Evolutionary conservation across 2,797 vertebrate species (phyloP), one percentile per base, ranked within the genome.

Genomic region (Amblyraja radiata): DNA sequence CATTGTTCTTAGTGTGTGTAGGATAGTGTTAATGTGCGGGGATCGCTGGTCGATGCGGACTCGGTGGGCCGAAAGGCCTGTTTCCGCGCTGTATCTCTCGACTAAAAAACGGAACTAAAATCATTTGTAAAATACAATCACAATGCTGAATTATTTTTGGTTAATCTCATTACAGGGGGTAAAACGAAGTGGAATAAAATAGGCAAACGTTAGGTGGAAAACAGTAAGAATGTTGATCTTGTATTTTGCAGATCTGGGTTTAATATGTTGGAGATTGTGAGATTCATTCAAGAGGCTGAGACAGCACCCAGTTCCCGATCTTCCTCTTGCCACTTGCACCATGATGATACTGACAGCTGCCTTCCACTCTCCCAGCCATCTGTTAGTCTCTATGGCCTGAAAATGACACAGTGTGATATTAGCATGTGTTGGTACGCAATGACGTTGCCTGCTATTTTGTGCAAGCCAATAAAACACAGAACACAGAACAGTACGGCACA

Each of bases 401-500:
- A 88, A 88, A 88, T 88, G 84, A 88, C 84, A 86, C 83, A 88
- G 84, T 88, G 84, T 68, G 84, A 88, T 68, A 88, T 88, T 88
- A 88, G 63, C 61, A 36, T 88, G 84, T 32, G 84, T 88, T 88
- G 65, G 63, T 68, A 88, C 36, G 84, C 61, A 88, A 32, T 88
- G 63, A 88, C 84, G 65, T 68, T 88, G 63, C 68, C 61, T 88
- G 84, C 63, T 36, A 88, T 32, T 88, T 68, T 88, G 84, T 68
- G 18, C 7, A 32, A 36, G 84, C n/a, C 63, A 88, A 21, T 88
- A 88, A 88, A 54, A 54, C 5, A 3, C 46, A 54, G 46, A 6
- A 54, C 46, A 54, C 46, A 54, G 46, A 6, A 6, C 46, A 54
- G 46, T 54, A 54, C 46, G 46, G 46, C 5, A 54, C 46, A 54